Evolutionary conservation across 2,113 vertebrate species (phyloP), one percentile per base, ranked within the genome.

Genomic region (Misgurnus mizolepis): DNA sequence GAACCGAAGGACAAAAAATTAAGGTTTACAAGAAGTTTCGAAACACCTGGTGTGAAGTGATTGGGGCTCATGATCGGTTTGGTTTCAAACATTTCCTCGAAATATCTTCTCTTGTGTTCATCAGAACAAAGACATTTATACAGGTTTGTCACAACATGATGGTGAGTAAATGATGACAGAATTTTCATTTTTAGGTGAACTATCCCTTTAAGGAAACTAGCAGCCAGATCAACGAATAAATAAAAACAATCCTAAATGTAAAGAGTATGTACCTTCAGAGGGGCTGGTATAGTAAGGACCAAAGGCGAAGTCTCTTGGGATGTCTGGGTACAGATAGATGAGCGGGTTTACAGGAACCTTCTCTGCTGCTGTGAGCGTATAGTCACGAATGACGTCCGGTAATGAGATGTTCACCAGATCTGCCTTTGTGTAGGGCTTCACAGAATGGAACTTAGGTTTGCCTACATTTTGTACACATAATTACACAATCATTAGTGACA

Each of bases 341-440:
- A 99, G 93, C 0, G 98, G 96, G 50, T 96, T 96, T 73, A 91
- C 91, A 4, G 91, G 93, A 56, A 89, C 91, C 60, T 92, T 94
- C 67, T 92, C 90, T 0, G 93, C 90, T 0, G 89, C 91, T 89
- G 92, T 94, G 86, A 97, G 90, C 78, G 93, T 96, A 91, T 95
- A 98, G 78, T 90, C 92, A 68, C 93, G 89, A 69, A 99, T 93
- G 45, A 93, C 92, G 66, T 96, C 90, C 0, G 96, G 92, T 82
- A 99, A 93, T 0, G 94, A 91, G 4, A 94, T 90, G 0, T 85
- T 88, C 0, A 78, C 86, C 27, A 99, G 94, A 67, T 99, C 95
- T 47, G 90, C 92, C 89, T 94, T 98, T 4, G 93, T 96, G 89
- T 95, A 98, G 0, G 97, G 97, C 4, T 95, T 92, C 0, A 99